These are phyloP conservation scores for Platycheirus albimanus DNA, from an alignment of 2,888 invertebrate species.

Conservation along the genomic window DNA sequence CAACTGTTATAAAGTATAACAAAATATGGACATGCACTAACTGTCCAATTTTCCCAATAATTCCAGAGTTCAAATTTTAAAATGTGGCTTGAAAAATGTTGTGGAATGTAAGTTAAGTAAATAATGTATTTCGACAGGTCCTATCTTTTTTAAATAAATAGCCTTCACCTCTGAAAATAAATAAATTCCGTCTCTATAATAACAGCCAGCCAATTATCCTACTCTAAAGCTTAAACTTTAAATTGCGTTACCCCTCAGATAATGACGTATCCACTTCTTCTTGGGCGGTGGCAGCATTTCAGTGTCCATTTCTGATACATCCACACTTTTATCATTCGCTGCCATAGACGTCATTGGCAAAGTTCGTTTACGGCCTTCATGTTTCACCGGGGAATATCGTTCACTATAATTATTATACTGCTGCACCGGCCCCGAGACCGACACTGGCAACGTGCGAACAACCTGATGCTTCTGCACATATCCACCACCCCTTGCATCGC, in stretches of 20 bases:
- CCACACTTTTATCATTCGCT: conserved; percentile 37
- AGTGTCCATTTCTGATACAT: conserved; percentile 1
- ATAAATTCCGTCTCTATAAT: no score
- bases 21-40: no score
- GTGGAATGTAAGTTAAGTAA: no score
- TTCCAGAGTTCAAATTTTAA: no score
- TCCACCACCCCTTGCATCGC: conserved; percentile 3
- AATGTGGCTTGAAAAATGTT: no score
- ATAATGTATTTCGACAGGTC: no score
- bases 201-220: no score
- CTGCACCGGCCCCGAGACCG: no score
- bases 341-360: conserved; percentile 33
- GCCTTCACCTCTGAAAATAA: no score
- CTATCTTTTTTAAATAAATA: no score
- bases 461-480: conserved; percentile 23
- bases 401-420: conserved; percentile 12
- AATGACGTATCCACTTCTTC: conserved; percentile 85
- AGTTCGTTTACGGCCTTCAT: conserved; percentile 51
- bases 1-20: no score
- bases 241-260: conserved; percentile 76
- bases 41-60: no score
- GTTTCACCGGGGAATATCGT: neutral
- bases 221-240: neutral
- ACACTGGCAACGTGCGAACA: conserved; percentile 21
- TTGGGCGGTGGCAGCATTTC: conserved; percentile 85